These are phyloP conservation scores for Julus scandinavius DNA, from an alignment of 2,888 invertebrate species.

Conservation along the genomic window DNA sequence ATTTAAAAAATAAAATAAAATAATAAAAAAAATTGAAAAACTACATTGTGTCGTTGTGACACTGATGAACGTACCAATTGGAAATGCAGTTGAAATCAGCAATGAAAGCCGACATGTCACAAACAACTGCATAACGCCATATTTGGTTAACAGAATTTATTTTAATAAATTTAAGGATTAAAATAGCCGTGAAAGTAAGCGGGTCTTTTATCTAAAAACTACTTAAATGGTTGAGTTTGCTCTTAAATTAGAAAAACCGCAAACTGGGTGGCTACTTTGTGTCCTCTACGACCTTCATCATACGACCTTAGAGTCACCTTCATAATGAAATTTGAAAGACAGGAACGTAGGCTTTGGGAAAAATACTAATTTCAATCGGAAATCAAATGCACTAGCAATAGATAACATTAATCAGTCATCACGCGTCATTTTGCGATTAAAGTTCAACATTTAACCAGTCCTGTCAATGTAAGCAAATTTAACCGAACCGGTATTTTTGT, in stretches of 20 bases:
- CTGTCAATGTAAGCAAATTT: no score
- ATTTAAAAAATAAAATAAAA: no score
- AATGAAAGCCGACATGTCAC: no score
- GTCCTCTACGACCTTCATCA: constrained; percentile 13
- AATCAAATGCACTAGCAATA: background rate
- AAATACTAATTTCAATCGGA: background rate
- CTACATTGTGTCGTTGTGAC: no score
- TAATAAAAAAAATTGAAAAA: no score
- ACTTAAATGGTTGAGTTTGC: constrained; percentile 13
- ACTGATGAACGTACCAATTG: no score
- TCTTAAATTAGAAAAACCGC: constrained; percentile 26
- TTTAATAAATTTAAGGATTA: background rate
- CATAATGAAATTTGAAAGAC: background rate
- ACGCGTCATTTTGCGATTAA: no score
- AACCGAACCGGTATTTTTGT: background rate
- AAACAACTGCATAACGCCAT: background rate
- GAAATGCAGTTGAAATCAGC: no score
- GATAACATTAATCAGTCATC: no score
- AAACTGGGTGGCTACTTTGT: constrained; percentile 17
- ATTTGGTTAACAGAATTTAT: background rate
- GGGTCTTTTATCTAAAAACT: constrained; percentile 13
- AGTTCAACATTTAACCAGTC: no score
- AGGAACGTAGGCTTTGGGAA: background rate
- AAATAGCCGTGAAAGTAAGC: background rate
- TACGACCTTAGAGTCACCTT: constrained; percentile 7